These are phyloP conservation scores for Harmothoe impar DNA, from an alignment of 2,888 invertebrate species.

Conservation along the genomic window DNA sequence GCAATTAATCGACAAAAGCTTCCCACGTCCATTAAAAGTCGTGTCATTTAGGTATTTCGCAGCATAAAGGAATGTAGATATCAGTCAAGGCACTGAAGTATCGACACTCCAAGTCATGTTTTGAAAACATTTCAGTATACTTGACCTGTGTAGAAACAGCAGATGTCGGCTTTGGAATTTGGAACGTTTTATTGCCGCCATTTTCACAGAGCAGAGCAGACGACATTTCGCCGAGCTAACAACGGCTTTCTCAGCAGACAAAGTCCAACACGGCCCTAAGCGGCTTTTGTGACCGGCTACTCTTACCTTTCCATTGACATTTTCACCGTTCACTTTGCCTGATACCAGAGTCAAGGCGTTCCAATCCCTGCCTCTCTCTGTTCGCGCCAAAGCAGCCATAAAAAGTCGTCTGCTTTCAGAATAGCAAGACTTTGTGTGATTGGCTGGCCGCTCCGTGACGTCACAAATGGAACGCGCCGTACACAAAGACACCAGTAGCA, in stretches of 20 bases:
- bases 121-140: neutral
- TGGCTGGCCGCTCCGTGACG: conserved; percentile 43
- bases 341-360: neutral
- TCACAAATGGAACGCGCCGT: conserved; percentile 51
- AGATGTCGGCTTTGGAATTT: neutral
- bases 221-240: neutral
- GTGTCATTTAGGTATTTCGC: neutral
- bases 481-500: conserved; percentile 1
- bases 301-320: conserved; percentile 18
- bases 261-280: neutral
- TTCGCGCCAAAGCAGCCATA: conserved; percentile 52
- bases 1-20: conserved; percentile 1
- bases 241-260: neutral
- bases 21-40: neutral
- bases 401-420: conserved; percentile 53
- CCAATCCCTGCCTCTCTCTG: conserved; percentile 32
- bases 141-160: neutral
- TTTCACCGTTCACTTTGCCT: conserved; percentile 10
- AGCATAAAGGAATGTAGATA: neutral
- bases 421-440: conserved; percentile 37
- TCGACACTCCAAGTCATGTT: neutral
- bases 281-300: neutral
- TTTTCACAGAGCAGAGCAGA: neutral
- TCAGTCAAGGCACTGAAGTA: neutral
- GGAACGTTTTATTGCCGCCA: neutral